Base-by-base conservation (phyloP, 2,113 vertebrate genomes). In the Polypterus bichir region DNA sequence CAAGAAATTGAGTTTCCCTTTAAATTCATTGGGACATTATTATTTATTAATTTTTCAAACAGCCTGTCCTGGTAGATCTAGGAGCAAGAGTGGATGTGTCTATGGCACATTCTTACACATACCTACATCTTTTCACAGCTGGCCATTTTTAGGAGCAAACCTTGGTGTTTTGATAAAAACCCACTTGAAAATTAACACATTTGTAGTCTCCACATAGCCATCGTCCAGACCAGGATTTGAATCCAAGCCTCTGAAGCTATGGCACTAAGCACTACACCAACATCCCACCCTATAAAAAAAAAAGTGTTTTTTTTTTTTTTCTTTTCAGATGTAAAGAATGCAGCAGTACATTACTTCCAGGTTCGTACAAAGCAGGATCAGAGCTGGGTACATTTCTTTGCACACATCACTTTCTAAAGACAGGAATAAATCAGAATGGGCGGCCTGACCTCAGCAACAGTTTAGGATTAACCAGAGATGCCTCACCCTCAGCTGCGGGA, bases 251-350 rank as follows among this genome's bases (percentile, higher is more conserved):
- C 8, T 9, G 8, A 8, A 9, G 8, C n/a, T 54, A 8, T 54
- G 8, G n/a, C 8, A n/a, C 52, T 9, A 54, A 9, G 2, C n/a
- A 9, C 2, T n/a, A 9, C n/a, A 9, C 52, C 52, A 54, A 54
- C 8, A 60, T 7, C 49, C 7, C 9, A 60, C 49, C 5, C 3
- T 48, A 9, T 45, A 10, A 44, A 7, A 65, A 7, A 65, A 27
- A 27, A 27, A 27, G 27, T 27, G 1, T 3, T 1, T 57, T 59
- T 64, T 7, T 8, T 54, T 79, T 6, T 68, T 47, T 54, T 3
- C 76, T 51, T 68, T 71, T 46, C 82, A 98, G 96, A 75, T 99
- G 95, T 79, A 88, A 69, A 62, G 88, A 93, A 70, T 98, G 96
- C 69, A 87, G 80, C 79, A 92, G 93, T 74, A 97, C 92, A 0